Evolutionary conservation across 2,888 invertebrate genomes (phyloP), one percentile per base, ranked within the genome.

Genomic region (Polydrusus pterygomalis): DNA sequence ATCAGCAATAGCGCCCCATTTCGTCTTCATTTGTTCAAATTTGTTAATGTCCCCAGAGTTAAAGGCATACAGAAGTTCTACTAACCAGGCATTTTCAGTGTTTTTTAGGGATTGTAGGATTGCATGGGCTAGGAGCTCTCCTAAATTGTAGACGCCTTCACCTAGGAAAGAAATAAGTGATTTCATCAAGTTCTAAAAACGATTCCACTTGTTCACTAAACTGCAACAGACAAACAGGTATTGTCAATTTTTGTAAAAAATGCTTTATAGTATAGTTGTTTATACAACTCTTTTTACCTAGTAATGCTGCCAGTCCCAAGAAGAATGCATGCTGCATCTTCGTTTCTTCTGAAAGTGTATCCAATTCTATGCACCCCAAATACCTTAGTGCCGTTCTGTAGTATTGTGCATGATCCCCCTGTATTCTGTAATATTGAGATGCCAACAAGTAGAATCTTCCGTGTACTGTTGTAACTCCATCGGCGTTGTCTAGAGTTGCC

Each of bases 91-190:
- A 82, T 96, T 95, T 0, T 92, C 89, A 0, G 97, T 96, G 20
- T 91, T 91, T 78, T 94, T 93, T 58, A 99, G 89, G 0, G 96
- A 93, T 79, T 96, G 93, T 81, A 99, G 88, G 72, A 99, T 95
- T 0, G 98, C 97, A 89, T 99, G 99, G 0, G 97, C 97, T 58
- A 99, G 88, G 87, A 99, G 89, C 87, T 99, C 99, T 0, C 98
- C 99, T 81, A 99, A 93, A 87, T 99, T 99, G 87, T 98, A 99
- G 18, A 99, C 96, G 20, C 95, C 96, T 82, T 97, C 96, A 0
- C 98, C 99, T 77, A 40, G 30, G 25, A 9, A 15, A 25, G 62
- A 25, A 3, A 67, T 49, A 11, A 40, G 8, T 9, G 8, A 40
- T 40, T 11, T 40, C 2, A 40, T 11, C 40, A 40, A 40, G 2